Base-by-base conservation (phyloP, 1,140 invertebrate genomes). In the Heliconius himera region DNA sequence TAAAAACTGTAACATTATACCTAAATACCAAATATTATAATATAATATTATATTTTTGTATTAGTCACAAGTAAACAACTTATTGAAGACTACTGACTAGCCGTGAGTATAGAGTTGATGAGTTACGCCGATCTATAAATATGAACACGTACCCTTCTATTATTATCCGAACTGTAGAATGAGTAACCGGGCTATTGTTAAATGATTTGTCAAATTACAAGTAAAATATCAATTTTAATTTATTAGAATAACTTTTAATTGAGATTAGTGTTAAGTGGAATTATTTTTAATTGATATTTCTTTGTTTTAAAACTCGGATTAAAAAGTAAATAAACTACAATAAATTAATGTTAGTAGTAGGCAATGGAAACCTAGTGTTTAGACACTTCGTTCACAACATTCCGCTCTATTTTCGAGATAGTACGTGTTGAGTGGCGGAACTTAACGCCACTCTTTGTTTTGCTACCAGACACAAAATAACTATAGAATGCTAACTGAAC, bases 121-220 rank as follows among this genome's bases (percentile, higher is more conserved):
- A 77, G 76, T 71, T 77, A 77, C 76, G 66, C 76, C 70, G 18
- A 38, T 77, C 76, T 77, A 77, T 77, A 77, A 77, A 77, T 77
- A 77, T 71, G 26, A 29, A 70, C 36, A 20, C 76, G 66, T 77
- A 72, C 76, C 60, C 76, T 70, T 77, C 66, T 77, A 77, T 77
- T 77, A 66, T 77, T 77, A 71, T 20, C 38, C 76, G 22, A 51
- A 66, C 22, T 49, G 70, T 26, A 54, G 29, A 51, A 76, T 80
- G 79, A 80, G 74, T 77, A 80, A 80, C 70, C n/a, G 49, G 9
- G 70, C 79, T 80, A 80, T 80, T 80, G 79, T 80, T 80, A 56
- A 72, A 72, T 38, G 33, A 72, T 72, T 72, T 72, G 70, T 72
- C 70, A 72, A 72, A 72, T 72, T 33, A 72, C n/a, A 72, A 38